Evolutionary conservation across 92 coral and sea anemone genomes (phyloP).

Genomic region (Metridium senile): DNA sequence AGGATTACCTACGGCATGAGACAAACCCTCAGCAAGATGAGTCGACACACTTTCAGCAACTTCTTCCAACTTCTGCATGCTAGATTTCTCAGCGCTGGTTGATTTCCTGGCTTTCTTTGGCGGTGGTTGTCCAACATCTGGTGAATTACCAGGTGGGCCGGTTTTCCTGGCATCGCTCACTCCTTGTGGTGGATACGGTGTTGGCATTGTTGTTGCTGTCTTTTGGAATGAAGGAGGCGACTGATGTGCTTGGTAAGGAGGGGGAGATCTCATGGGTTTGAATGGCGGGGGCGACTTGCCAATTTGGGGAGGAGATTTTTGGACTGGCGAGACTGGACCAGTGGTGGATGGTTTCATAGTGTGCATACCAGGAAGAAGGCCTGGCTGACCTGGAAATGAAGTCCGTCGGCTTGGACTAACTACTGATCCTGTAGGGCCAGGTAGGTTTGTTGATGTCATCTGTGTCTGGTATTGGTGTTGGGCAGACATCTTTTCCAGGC

Average conservation of each 20-base stretch:
- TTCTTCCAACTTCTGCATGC: conserved; percentile 43
- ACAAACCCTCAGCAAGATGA: conserved; percentile 29
- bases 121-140: conserved; percentile 7
- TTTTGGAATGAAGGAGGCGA: conserved; percentile 29
- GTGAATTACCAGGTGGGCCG: background rate
- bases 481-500: conserved; percentile 37
- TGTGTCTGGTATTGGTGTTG: conserved; percentile 67
- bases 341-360: conserved; percentile 8
- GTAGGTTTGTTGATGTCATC: conserved; percentile 16
- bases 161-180: conserved; percentile 3
- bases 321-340: conserved; percentile 33
- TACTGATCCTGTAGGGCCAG: conserved; percentile 14
- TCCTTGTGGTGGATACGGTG: conserved; percentile 32
- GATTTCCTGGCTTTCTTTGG: conserved; percentile 10
- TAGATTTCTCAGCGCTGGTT: conserved; percentile 18
- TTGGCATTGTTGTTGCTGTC: background rate
- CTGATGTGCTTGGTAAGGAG: conserved; percentile 39
- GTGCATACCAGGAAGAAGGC: conserved; percentile 22
- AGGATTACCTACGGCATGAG: conserved; percentile 28
- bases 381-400: conserved; percentile 65
- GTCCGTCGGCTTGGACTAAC: conserved; percentile 37
- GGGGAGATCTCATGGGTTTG: conserved; percentile 32
- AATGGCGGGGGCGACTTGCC: conserved; percentile 37
- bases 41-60: conserved; percentile 38
- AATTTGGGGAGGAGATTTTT: conserved; percentile 33